Conservation (phyloP, 2,797 vertebrate genomes). For the Falco naumanni region DNA sequence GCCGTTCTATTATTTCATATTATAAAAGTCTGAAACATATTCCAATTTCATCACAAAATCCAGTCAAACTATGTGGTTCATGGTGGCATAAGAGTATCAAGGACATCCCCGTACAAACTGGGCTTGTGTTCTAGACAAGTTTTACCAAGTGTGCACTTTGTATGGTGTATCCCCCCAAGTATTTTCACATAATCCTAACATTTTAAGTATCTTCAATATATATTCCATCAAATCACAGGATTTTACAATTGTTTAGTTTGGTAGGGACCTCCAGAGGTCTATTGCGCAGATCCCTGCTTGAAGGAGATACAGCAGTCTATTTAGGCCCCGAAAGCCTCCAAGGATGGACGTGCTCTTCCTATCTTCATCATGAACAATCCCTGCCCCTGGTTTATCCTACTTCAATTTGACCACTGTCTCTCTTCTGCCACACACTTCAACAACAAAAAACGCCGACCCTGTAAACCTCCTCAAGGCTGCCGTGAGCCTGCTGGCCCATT, state of each 20-base stretch:
- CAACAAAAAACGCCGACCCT: neutral
- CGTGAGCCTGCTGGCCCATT: accelerated
- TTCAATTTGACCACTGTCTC: accelerated
- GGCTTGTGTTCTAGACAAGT: neutral
- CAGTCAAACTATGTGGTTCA: neutral
- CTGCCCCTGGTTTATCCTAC: neutral
- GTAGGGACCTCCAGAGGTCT: neutral
- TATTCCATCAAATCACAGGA: neutral
- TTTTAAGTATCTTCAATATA: neutral
- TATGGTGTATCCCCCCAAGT: too few species aligned
- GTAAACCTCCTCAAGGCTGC: neutral
- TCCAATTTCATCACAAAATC: neutral
- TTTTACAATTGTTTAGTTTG: neutral
- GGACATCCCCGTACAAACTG: neutral
- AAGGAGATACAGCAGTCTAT: neutral
- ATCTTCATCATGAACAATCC: neutral
- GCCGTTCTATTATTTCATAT: neutral
- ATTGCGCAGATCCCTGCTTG: neutral
- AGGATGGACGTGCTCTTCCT: neutral
- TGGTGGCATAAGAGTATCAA: accelerated
- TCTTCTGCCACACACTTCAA: neutral
- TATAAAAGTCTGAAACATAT: neutral
- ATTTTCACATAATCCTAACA: neutral
- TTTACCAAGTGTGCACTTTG: neutral
- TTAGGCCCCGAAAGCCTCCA: neutral